Evolutionary conservation across 2,113 vertebrate species (phyloP).

Genomic region (Chauna torquata): DNA sequence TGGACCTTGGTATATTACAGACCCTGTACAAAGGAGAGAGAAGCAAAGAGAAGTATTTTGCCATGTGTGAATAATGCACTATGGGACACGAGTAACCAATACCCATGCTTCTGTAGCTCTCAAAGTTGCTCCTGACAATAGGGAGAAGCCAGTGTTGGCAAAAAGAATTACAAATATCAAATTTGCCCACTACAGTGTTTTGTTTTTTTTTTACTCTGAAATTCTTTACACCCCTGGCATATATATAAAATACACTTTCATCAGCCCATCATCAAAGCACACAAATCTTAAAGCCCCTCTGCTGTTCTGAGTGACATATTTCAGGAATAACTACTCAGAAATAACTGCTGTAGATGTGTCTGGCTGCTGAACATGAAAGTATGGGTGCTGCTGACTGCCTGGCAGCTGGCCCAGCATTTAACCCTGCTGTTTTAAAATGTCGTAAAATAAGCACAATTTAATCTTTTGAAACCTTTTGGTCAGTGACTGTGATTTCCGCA

Average conservation of each 20-base stretch:
- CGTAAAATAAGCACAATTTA: slow-evolving; percentile 81
- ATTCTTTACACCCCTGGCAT: slow-evolving; percentile 1
- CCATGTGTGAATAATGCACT: background rate
- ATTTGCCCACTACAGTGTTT: background rate
- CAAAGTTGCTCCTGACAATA: background rate
- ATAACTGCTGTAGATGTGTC: slow-evolving; percentile 62
- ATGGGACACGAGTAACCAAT: rapidly evolving
- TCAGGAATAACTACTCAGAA: slow-evolving; percentile 64
- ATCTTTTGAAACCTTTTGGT: slow-evolving; percentile 80
- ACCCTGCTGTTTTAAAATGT: slow-evolving; percentile 77
- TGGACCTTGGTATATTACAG: background rate
- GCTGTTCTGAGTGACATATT: slow-evolving; percentile 62
- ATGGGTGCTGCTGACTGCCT: slow-evolving; percentile 68
- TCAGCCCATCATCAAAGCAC: slow-evolving; percentile 46
- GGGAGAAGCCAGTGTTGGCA: background rate
- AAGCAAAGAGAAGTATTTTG: background rate
- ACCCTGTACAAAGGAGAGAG: background rate
- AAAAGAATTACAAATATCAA: slow-evolving; percentile 23
- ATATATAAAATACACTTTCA: slow-evolving; percentile 50
- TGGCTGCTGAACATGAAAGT: slow-evolving; percentile 79
- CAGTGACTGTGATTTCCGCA: slow-evolving; percentile 77
- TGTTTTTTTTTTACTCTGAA: background rate
- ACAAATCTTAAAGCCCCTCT: slow-evolving; percentile 42
- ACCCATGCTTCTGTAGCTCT: background rate
- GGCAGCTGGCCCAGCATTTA: slow-evolving; percentile 77